Conservation (phyloP, 1,140 invertebrate species). For the Euwallacea similis region DNA sequence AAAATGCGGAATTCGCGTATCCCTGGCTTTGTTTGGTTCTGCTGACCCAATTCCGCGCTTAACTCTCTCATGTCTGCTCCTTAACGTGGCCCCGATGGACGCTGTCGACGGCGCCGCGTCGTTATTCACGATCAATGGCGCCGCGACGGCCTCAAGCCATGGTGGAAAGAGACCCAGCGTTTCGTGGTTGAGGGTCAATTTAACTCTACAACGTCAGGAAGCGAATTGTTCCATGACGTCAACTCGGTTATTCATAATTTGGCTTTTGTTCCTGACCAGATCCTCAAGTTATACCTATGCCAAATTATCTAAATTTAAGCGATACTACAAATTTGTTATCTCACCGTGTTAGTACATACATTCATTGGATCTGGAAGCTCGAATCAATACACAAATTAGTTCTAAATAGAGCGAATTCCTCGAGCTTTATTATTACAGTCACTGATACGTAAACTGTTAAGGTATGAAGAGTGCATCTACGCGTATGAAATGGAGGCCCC, state of each 20-base stretch:
- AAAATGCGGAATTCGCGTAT: conserved; percentile 8
- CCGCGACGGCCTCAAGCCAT: conserved; percentile 2
- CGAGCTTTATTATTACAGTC: too few relatives aligned
- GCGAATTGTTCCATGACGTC: not conserved
- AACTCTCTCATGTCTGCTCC: not conserved
- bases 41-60: conserved; percentile 8
- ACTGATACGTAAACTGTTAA: too few relatives aligned
- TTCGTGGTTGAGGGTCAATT: not conserved
- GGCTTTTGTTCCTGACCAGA: conserved; percentile 6
- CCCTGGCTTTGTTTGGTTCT: conserved; percentile 5
- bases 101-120: conserved; percentile 6
- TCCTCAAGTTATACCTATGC: not conserved
- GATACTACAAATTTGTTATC: too few relatives aligned
- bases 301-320: conserved; percentile 12
- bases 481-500: too few relatives aligned
- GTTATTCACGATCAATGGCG: conserved; percentile 18
- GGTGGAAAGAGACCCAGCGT: not conserved
- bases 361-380: too few relatives aligned
- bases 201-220: not conserved
- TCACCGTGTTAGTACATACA: too few relatives aligned
- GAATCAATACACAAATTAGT: too few relatives aligned
- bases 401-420: too few relatives aligned
- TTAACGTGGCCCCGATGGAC: conserved; percentile 10
- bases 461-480: too few relatives aligned
- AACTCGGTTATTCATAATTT: conserved; percentile 1